Evolutionary conservation across 1,140 invertebrate genomes (phyloP).

Genomic region (Brachionus koreanus): DNA sequence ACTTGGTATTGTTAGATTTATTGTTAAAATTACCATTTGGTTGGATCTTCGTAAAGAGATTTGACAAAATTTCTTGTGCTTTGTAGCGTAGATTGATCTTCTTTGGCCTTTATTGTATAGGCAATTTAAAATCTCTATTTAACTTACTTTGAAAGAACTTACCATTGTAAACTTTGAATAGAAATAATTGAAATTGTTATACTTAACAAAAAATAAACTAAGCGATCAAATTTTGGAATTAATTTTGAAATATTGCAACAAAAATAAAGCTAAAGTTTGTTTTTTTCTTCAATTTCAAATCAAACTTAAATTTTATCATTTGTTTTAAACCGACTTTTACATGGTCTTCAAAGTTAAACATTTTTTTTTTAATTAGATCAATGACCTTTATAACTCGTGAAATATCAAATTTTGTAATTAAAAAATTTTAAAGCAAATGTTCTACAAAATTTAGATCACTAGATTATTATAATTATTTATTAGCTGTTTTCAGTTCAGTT

Average conservation of each 20-base stretch:
- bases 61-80: conserved; percentile 17
- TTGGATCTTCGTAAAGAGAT: conserved; percentile 34
- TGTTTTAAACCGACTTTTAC: neutral
- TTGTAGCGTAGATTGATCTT: neutral
- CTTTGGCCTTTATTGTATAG: neutral
- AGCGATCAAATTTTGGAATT: neutral
- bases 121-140: neutral
- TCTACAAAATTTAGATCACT: neutral
- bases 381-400: neutral
- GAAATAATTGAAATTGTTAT: neutral
- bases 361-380: conserved; percentile 1
- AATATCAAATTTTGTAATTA: neutral
- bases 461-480: neutral
- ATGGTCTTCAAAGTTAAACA: neutral
- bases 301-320: neutral
- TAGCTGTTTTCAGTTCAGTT: neutral
- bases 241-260: conserved; percentile 8
- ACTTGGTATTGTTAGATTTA: neutral
- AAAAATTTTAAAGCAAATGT: neutral
- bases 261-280: neutral
- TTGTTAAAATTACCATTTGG: conserved; percentile 22
- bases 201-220: neutral
- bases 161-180: conserved; percentile 3
- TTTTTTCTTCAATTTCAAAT: conserved; percentile 23
- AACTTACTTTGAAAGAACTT: neutral